Base-by-base conservation (phyloP, 1,140 invertebrate species). In the Colletes gigas region DNA sequence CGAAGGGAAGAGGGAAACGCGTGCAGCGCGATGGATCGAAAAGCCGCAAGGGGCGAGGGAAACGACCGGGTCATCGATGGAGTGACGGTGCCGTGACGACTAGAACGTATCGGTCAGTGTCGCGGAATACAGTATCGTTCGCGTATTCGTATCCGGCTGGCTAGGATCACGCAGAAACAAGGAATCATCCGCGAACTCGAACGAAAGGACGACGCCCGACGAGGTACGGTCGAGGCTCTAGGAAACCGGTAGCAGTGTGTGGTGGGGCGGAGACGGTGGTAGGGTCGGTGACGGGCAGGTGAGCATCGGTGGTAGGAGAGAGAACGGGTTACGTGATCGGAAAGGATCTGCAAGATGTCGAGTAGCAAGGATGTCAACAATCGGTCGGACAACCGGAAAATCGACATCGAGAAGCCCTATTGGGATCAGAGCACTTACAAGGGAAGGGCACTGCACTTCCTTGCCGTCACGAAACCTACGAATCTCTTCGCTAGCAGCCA, bases 361-460 rank as follows among this genome's bases (percentile, higher is more conserved):
- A 54, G 5, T 14, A 44, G 30, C 19, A 75, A 67, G 3, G 63
- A 65, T 30, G 50, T 19, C n/a, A 10, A 4, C 41, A 3, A 4
- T 7, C 17, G 2, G 21, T 10, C 12, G 0, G 39, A 55, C 12
- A 41, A 12, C 21, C 74, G 65, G 50, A 89, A 82, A 63, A 90
- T 98, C 83, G 95, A 98, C 90, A 95, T 99, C 80, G 96, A 97
- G 82, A 95, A 97, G 87, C 97, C 98, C 0, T 94, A 95, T 87
- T 99, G 96, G 95, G 97, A 98, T 93, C 97, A 98, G 93, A 94
- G 93, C 73, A 98, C 97, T 0, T 99, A 98, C 89, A 87, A 93
- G 63, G 98, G 98, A 17, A 94, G 98, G 82, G 97, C 97, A 0
- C 96, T 96, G 87, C 98, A 99, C 92, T 99, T 99, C 92, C 95